phyloP scores from a whole-genome alignment of 2,113 vertebrate species.

The Callaeas wilsoni region DNA sequence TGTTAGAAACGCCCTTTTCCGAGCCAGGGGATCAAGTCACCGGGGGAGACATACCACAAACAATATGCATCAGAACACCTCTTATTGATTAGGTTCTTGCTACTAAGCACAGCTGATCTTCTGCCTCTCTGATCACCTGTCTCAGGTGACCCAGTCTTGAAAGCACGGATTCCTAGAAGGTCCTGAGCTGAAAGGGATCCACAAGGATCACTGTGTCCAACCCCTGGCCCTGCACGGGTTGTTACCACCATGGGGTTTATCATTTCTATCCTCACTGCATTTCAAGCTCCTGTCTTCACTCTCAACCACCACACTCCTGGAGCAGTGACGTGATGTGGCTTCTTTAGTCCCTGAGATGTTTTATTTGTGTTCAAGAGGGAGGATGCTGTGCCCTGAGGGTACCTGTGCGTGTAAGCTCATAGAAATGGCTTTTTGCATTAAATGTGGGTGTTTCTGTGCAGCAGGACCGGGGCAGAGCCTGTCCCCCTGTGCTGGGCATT shows the following conservation, averaged over 20 bases:
- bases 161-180: accelerated
- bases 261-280: accelerated
- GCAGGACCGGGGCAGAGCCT: neutral
- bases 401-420: accelerated
- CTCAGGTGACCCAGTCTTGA: accelerated
- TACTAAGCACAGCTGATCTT: neutral
- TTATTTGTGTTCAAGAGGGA: neutral
- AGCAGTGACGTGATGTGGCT: accelerated
- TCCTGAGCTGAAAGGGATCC: neutral
- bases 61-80: neutral
- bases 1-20: neutral
- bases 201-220: neutral
- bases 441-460: neutral
- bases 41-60: neutral
- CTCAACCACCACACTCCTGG: too few species aligned
- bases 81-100: neutral
- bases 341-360: neutral
- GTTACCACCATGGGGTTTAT: neutral
- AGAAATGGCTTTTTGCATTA: neutral
- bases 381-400: too few species aligned
- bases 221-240: neutral
- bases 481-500: neutral
- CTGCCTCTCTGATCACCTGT: neutral
- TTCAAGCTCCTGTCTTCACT: accelerated
- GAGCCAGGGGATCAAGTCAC: neutral